Evolutionary conservation across 2,113 vertebrate species (phyloP), one percentile per base, ranked within the genome.

Genomic region (Tamias sibiricus): DNA sequence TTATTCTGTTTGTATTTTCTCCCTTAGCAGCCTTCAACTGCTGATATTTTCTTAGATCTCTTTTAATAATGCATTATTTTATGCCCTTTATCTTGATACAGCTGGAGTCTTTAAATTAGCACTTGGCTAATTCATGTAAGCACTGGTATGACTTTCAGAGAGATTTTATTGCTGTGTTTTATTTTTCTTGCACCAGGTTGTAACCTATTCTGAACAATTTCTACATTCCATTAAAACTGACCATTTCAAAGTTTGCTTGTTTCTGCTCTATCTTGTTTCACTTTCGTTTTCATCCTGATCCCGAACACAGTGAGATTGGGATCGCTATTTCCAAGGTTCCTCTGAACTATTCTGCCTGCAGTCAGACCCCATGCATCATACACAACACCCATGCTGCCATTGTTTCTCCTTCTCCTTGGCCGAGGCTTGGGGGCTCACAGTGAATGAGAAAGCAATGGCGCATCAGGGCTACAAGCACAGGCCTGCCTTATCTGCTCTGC

Each of bases 221-320:
- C 94, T 90, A 68, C 37, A 47, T 91, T 95, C 77, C 91, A 85
- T 95, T 95, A 85, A 97, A 86, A 52, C 42, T 12, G 22, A 24
- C 54, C 35, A 26, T 91, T 92, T 82, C 93, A 75, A 74, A 94
- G 76, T 75, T 91, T 40, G 42, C 59, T 93, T 89, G 24, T 66
- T 94, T 94, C 85, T 88, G 47, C 54, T 88, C 74, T 94, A 35
- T 92, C 81, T 97, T 87, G 68, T 90, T 94, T 96, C 77, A 95
- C 87, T 96, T 88, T 89, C 69, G 96, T 98, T 98, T 97, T 97
- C 93, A 88, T 75, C 57, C 77, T 81, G 91, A 95, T 91, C 75
- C 71, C 80, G 91, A 95, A 69, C 76, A 96, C 90, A 91, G 14
- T 91, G 87, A 92, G 44, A 87, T 30, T 81, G 91, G n/a, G 49